phyloP scores from a whole-genome alignment of 1,140 invertebrate species.

The Cydia strobilella region DNA sequence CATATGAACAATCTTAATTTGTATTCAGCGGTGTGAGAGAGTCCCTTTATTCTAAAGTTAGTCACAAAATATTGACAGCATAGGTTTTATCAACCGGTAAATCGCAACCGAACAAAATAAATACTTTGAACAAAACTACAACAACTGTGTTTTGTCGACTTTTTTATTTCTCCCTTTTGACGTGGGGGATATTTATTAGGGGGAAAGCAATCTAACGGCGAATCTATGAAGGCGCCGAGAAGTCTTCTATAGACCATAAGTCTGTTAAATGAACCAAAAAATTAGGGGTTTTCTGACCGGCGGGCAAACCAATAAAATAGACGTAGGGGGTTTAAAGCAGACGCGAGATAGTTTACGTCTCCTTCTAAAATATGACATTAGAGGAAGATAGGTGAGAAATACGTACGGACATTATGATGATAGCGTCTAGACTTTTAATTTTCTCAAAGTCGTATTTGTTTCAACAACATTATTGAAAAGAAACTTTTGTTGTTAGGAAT shows the following conservation, averaged over 20 bases:
- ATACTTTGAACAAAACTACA: constrained; percentile 11
- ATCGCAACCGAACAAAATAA: constrained; percentile 17
- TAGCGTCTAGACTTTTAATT: background rate
- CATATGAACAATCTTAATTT: too few relatives aligned
- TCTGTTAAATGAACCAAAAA: constrained; percentile 37
- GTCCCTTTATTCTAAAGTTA: background rate
- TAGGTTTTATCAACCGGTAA: background rate
- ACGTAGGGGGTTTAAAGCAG: constrained; percentile 34
- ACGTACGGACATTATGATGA: constrained; percentile 4
- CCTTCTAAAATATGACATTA: constrained; percentile 11
- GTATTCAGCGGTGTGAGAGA: background rate
- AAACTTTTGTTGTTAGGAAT: background rate
- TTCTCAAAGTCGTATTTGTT: constrained; percentile 3
- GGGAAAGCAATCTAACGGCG: constrained; percentile 29
- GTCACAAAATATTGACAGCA: background rate
- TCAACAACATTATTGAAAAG: background rate
- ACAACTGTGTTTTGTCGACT: constrained; percentile 28
- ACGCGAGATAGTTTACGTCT: constrained; percentile 9
- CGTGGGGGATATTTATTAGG: constrained; percentile 6
- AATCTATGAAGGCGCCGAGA: constrained; percentile 33
- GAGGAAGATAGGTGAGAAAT: constrained; percentile 15
- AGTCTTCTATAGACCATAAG: constrained; percentile 34
- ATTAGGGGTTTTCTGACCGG: constrained; percentile 41
- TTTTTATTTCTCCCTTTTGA: constrained; percentile 31
- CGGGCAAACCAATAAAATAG: constrained; percentile 50